Evolutionary conservation across 2,797 vertebrate species (phyloP).

Genomic region (Cottoperca gobio): DNA sequence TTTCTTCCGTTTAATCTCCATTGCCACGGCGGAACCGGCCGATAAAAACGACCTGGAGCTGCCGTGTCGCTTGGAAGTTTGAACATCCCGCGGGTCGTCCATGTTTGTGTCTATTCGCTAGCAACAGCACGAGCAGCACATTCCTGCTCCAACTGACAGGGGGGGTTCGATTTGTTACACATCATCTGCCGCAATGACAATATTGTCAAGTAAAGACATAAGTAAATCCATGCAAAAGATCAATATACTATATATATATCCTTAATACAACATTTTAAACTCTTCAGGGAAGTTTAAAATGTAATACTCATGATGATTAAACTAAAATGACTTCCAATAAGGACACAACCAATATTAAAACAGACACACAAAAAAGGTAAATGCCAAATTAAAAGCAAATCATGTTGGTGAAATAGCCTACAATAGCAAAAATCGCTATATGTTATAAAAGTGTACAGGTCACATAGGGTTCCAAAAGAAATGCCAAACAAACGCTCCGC

Average conservation of each 20-base stretch:
- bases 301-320: neutral
- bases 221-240: neutral
- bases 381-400: rapidly evolving
- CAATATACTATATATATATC: neutral
- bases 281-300: neutral
- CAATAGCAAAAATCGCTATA: neutral
- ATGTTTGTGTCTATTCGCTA: constrained; percentile 65
- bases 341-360: neutral
- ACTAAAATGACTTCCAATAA: neutral
- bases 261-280: neutral
- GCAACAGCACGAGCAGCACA: neutral
- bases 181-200: neutral
- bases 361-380: no score
- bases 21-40: constrained; percentile 81
- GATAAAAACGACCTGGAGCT: constrained; percentile 61
- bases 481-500: neutral
- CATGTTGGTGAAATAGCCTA: rapidly evolving
- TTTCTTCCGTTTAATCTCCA: constrained; percentile 88
- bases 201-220: neutral
- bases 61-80: constrained; percentile 75
- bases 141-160: constrained; percentile 11
- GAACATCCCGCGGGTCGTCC: constrained; percentile 83
- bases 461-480: neutral
- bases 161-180: neutral
- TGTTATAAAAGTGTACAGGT: neutral